Percentiles rank a stretch among this genome's conserved stretches.
Evolutionary conservation across 2,888 invertebrate genomes (phyloP).

Genomic region (Melanostoma mellinum): DNA sequence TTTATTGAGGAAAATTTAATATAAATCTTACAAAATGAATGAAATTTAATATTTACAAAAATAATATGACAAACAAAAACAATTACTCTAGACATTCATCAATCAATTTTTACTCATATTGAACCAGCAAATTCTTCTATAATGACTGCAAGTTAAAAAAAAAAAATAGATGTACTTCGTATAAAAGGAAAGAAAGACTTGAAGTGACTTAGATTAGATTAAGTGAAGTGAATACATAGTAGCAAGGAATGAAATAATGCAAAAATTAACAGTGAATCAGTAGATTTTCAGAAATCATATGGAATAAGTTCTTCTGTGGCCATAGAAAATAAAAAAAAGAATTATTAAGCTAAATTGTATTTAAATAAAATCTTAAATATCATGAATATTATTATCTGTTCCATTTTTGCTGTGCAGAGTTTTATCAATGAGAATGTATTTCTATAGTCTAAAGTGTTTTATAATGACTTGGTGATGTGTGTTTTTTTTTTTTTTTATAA

Average conservation of each 20-base stretch:
- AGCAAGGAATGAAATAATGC: neutral
- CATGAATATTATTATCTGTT: slow-evolving; percentile 29
- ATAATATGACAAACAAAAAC: slow-evolving; percentile 69
- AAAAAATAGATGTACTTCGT: slow-evolving; percentile 5
- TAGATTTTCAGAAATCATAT: slow-evolving; percentile 2
- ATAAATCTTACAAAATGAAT: slow-evolving; percentile 72
- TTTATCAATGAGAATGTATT: slow-evolving; percentile 19
- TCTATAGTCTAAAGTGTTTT: slow-evolving; percentile 52
- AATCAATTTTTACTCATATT: slow-evolving; percentile 20
- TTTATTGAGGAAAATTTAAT: slow-evolving; percentile 71
- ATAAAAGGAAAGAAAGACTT: slow-evolving; percentile 13
- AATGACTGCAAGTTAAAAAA: slow-evolving; percentile 56
- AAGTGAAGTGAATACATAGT: slow-evolving; percentile 50
- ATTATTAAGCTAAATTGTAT: slow-evolving; percentile 50
- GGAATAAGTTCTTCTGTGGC: slow-evolving; percentile 25
- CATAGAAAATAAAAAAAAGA: slow-evolving; percentile 42
- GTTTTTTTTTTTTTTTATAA: slow-evolving; percentile 23
- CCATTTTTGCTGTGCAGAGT: slow-evolving; percentile 16
- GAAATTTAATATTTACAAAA: slow-evolving; percentile 72
- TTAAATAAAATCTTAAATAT: slow-evolving; percentile 64
- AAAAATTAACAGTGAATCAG: neutral
- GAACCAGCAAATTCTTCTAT: neutral
- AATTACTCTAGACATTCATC: slow-evolving; percentile 61
- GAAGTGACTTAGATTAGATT: slow-evolving; percentile 68
- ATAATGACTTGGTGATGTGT: slow-evolving; percentile 56